Evolutionary conservation across 2,888 invertebrate species (phyloP).

Genomic region (Drosophila testacea): DNA sequence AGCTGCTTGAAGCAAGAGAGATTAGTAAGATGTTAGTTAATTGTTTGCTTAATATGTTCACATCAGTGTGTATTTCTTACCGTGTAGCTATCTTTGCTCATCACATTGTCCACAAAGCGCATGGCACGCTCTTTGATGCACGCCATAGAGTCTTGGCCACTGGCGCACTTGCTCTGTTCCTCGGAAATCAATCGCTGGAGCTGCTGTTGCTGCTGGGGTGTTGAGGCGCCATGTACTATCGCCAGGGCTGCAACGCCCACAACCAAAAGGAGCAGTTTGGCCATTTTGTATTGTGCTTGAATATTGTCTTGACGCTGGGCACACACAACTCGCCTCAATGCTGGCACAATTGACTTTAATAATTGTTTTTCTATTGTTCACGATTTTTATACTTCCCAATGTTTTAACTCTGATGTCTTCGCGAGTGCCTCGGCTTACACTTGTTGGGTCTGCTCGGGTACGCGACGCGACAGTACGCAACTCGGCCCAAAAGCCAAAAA

Average conservation of each 20-base stretch:
- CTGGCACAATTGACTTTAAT: conserved; percentile 85
- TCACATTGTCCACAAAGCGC: conserved; percentile 91
- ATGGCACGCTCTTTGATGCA: conserved; percentile 94
- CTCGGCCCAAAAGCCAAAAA: conserved; percentile 30
- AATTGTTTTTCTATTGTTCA: conserved; percentile 85
- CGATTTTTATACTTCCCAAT: conserved; percentile 85
- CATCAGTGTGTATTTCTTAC: conserved; percentile 85
- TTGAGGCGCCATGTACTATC: conserved; percentile 86
- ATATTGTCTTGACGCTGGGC: conserved; percentile 41
- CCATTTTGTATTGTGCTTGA: conserved; percentile 62
- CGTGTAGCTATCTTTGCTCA: conserved; percentile 92
- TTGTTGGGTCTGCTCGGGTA: conserved; percentile 7
- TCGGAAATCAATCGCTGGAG: conserved; percentile 91
- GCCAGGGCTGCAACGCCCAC: conserved; percentile 87
- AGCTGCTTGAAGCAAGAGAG: conserved; percentile 86
- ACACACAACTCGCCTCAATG: conserved; percentile 82
- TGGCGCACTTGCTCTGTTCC: conserved; percentile 90
- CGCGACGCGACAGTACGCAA: conserved; percentile 41
- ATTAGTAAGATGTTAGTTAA: not conserved
- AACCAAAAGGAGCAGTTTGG: conserved; percentile 86
- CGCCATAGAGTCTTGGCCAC: conserved; percentile 91
- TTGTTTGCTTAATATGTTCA: not conserved
- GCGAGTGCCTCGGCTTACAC: conserved; percentile 26
- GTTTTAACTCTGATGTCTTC: conserved; percentile 51
- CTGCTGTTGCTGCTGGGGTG: conserved; percentile 88